These are phyloP conservation scores for Toxonevra muliebris DNA, from an alignment of 2,888 invertebrate species.

Conservation along the genomic window DNA sequence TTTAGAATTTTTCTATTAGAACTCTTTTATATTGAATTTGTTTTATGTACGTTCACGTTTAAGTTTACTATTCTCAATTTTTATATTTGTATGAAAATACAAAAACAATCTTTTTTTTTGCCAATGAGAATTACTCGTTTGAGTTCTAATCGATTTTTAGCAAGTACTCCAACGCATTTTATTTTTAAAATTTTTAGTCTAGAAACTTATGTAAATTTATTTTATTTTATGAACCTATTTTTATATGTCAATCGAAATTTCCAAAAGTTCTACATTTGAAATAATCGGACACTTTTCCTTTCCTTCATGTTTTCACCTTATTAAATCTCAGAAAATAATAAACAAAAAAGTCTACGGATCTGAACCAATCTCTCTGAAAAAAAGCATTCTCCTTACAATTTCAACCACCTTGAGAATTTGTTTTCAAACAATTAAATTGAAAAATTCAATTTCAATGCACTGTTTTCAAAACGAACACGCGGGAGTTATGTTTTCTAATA, in stretches of 20 bases:
- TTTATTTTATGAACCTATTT: neutral
- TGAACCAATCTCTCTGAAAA: conserved; percentile 59
- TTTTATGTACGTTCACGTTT: too few relatives aligned
- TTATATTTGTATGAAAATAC: too few relatives aligned
- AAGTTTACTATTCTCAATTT: too few relatives aligned
- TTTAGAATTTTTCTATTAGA: too few relatives aligned
- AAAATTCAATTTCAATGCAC: conserved; percentile 27
- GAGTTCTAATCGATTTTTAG: too few relatives aligned
- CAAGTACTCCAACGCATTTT: too few relatives aligned
- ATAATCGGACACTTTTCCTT: neutral
- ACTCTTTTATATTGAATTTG: too few relatives aligned
- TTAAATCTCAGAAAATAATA: conserved; percentile 9
- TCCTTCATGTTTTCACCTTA: conserved; percentile 1
- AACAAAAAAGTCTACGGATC: conserved; percentile 46
- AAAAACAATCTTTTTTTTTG: too few relatives aligned
- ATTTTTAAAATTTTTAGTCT: too few relatives aligned
- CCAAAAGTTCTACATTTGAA: neutral
- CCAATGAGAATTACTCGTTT: too few relatives aligned
- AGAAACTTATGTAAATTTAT: too few relatives aligned
- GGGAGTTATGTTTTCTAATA: conserved; percentile 3
- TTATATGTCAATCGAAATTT: neutral
- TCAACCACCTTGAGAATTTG: conserved; percentile 58
- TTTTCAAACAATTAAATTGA: conserved; percentile 8
- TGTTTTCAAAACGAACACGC: conserved; percentile 57
- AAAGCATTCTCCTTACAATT: conserved; percentile 63